A percentile compares a stretch with the other conserved stretches of the same genome.
Evolutionary conservation across 2,797 vertebrate genomes (phyloP).

Genomic region (Vultur gryphus): DNA sequence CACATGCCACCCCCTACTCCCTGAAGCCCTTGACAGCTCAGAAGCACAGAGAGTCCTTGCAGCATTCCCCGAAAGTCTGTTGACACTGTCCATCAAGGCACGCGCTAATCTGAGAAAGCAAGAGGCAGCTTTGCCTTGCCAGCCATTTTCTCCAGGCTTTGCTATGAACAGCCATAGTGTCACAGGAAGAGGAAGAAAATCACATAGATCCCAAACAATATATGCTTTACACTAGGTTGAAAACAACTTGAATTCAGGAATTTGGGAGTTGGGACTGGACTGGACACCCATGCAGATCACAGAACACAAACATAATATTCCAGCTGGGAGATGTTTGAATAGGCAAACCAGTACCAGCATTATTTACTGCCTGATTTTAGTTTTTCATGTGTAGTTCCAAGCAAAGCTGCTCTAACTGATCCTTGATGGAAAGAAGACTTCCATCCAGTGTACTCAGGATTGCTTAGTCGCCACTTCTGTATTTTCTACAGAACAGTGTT

Average conservation of each 20-base stretch:
- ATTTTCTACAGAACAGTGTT: neutral
- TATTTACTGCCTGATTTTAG: neutral
- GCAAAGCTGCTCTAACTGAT: neutral
- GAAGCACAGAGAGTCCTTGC: neutral
- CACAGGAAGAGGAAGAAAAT: neutral
- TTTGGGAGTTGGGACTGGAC: neutral
- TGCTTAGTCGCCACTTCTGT: neutral
- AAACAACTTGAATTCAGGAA: neutral
- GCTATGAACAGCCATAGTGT: neutral
- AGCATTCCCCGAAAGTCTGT: neutral
- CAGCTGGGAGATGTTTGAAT: neutral
- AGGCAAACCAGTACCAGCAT: neutral
- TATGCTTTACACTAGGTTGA: neutral
- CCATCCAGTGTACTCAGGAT: neutral
- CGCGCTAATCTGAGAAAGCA: neutral
- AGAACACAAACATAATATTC: neutral
- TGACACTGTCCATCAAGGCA: neutral
- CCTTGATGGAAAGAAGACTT: neutral
- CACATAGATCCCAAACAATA: neutral
- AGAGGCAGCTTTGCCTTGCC: neutral
- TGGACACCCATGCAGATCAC: neutral
- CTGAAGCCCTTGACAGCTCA: neutral
- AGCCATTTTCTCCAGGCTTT: neutral
- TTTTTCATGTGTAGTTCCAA: neutral
- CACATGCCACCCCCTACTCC: neutral